Evolutionary conservation across 2,113 vertebrate genomes (phyloP), one percentile per base, ranked within the genome.

Genomic region (Nyctereutes procyonoides): DNA sequence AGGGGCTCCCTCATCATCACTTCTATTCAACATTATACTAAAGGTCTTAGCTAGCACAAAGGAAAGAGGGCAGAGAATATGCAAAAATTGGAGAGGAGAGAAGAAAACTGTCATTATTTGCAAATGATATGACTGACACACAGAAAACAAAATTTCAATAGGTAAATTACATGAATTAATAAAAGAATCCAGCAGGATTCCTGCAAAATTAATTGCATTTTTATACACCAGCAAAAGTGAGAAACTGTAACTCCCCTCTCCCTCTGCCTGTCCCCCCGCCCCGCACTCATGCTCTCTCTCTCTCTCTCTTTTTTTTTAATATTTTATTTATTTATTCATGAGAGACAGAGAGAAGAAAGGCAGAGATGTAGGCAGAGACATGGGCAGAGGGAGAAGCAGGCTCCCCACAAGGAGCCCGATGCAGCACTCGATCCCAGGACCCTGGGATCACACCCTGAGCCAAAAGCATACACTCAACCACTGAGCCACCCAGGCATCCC

Each of bases 141-240:
- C 0, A 89, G 77, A 96, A 97, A 93, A 76, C 67, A 90, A 92
- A 91, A 65, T 43, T 84, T 88, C 86, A 83, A 73, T 60, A 76
- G 20, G 91, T 35, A 89, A 95, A 91, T 82, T 79, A 93, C 60
- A 84, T 20, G 67, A 93, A 86, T 91, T 92, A 76, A 71, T 82
- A 71, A 81, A 90, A 76, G 77, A 84, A 69, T 65, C 77, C 77
- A 81, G 89, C 51, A 81, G 91, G 80, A 88, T 62, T 89, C 92
- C 67, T 83, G 51, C 53, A 96, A 97, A 97, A 86, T 95, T 58
- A 94, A 73, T 67, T 17, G 3, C 65, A 83, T 63, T 86, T 93
- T 77, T 74, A 83, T 63, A 79, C 8, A 32, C 16, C 55, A 90
- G 67, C 35, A 73, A 82, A 11, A 79, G 58, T 32, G 60, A 90